A percentile compares a stretch with the other conserved stretches of the same genome.
Conservation (phyloP, 1,140 invertebrate genomes). For the Drosophila nasuta region DNA sequence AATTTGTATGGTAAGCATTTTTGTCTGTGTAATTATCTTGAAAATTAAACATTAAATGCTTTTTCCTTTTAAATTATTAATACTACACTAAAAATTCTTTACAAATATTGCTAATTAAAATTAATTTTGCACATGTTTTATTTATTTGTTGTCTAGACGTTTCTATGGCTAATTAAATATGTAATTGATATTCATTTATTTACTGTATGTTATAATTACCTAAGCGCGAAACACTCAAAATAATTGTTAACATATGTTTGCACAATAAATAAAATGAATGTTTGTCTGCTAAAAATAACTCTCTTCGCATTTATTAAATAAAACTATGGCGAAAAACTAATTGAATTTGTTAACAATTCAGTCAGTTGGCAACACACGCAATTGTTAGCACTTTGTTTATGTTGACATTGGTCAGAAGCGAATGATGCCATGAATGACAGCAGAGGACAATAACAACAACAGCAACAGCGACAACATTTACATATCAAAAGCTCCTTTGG, state of each 20-base stretch:
- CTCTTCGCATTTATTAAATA: neutral
- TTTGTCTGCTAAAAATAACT: neutral
- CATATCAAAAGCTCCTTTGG: constrained; percentile 71
- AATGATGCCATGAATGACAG: constrained; percentile 13
- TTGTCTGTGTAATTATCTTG: no score
- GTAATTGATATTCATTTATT: no score
- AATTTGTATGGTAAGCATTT: no score
- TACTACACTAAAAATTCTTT: no score
- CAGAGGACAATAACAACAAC: constrained; percentile 55
- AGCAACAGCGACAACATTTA: constrained; percentile 57
- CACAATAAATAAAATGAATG: neutral
- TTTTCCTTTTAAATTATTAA: no score
- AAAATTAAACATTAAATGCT: no score
- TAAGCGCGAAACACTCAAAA: no score
- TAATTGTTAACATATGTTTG: neutral
- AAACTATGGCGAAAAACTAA: neutral
- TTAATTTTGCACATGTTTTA: no score
- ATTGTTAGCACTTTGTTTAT: constrained; percentile 41
- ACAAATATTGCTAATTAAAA: no score
- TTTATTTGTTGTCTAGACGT: no score
- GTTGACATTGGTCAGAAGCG: constrained; percentile 61
- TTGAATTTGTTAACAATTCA: constrained; percentile 28
- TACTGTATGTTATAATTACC: no score
- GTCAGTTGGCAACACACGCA: constrained; percentile 11
- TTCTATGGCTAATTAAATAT: no score